Evolutionary conservation across 2,888 invertebrate genomes (phyloP).

Genomic region (Hermodice carunculata): DNA sequence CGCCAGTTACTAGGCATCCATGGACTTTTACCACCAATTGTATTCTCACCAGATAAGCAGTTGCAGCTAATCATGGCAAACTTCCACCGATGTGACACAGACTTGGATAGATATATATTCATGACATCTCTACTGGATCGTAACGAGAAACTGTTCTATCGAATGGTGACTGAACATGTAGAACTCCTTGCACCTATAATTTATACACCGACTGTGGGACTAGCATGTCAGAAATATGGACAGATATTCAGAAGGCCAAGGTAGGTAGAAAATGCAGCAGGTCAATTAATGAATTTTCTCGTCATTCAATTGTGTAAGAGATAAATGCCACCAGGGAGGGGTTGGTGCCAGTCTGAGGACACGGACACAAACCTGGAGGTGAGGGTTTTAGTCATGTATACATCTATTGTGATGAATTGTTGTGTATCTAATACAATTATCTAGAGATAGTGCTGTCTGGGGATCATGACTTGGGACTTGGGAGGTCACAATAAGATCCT

Average conservation of each 20-base stretch:
- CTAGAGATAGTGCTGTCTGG: too few relatives aligned
- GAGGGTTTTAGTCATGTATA: too few relatives aligned
- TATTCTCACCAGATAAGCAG: slow-evolving; percentile 76
- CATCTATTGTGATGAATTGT: too few relatives aligned
- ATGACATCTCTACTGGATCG: slow-evolving; percentile 76
- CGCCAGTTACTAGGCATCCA: slow-evolving; percentile 94
- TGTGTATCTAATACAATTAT: too few relatives aligned
- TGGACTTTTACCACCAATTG: slow-evolving; percentile 90
- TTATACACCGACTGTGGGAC: slow-evolving; percentile 98
- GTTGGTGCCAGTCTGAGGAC: too few relatives aligned
- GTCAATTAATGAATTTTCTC: too few relatives aligned
- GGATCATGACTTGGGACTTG: too few relatives aligned
- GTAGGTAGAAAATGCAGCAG: too few relatives aligned
- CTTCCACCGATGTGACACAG: slow-evolving; percentile 77
- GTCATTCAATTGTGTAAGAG: too few relatives aligned
- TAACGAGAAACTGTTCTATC: slow-evolving; percentile 96
- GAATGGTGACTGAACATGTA: slow-evolving; percentile 83
- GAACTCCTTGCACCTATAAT: slow-evolving; percentile 96
- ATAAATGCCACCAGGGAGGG: too few relatives aligned
- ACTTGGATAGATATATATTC: slow-evolving; percentile 68
- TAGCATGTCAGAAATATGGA: slow-evolving; percentile 97
- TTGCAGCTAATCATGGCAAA: slow-evolving; percentile 78
- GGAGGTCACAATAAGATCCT: too few relatives aligned
- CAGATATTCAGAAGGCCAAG: slow-evolving; percentile 91
- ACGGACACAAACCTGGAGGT: too few relatives aligned